Evolutionary conservation across 1,140 invertebrate species (phyloP).

Genomic region (Eulimnadia texana): DNA sequence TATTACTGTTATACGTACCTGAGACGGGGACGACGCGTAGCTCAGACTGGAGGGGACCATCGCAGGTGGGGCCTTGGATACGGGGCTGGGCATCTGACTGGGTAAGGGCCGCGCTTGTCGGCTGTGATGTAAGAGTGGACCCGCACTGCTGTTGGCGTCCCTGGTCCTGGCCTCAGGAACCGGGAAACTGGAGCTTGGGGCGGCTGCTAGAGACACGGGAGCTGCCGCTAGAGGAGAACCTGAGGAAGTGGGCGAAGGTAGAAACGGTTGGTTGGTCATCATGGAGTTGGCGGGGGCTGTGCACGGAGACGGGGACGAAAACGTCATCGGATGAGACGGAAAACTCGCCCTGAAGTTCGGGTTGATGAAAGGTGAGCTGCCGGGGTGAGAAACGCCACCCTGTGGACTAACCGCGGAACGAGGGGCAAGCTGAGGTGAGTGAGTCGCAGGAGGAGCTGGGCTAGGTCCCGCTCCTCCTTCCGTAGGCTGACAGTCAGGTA

Average conservation of each 20-base stretch:
- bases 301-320: background rate
- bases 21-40: background rate
- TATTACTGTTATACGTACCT: background rate
- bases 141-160: background rate
- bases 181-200: conserved; percentile 15
- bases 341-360: background rate
- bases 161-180: background rate
- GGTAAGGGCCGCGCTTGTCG: background rate
- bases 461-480: conserved; percentile 9
- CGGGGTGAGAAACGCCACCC: background rate
- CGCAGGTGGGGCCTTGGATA: background rate
- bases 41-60: background rate
- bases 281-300: background rate
- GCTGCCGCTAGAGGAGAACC: background rate
- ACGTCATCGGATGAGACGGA: background rate
- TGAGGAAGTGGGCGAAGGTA: conserved; percentile 5
- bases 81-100: background rate
- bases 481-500: conserved; percentile 14
- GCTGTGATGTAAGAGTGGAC: background rate
- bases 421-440: conserved; percentile 4
- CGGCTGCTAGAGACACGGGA: conserved; percentile 16
- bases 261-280: background rate
- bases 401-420: background rate
- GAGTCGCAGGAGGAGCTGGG: conserved; percentile 11
- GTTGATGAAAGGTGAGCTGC: background rate